These are phyloP conservation scores for Etheostoma cragini DNA, from an alignment of 2,113 vertebrate genomes.

Conservation along the genomic window DNA sequence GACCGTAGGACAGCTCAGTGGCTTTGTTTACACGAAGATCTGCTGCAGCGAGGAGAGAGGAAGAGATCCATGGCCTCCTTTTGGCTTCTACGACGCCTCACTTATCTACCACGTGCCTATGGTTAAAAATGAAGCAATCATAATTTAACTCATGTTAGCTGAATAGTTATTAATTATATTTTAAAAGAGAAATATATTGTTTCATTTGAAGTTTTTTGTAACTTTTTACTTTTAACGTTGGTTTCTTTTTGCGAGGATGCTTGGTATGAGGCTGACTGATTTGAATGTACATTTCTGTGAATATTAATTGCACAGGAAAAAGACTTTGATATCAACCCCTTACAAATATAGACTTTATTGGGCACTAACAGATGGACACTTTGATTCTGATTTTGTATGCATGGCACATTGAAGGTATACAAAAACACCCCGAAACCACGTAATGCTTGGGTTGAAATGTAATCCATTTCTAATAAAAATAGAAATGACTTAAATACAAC, in stretches of 20 bases:
- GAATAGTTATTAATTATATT: conserved; percentile 82
- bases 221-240: conserved; percentile 80
- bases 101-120: conserved; percentile 86
- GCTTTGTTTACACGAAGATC: conserved; percentile 80
- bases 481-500: conserved; percentile 64
- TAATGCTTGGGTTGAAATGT: conserved; percentile 73
- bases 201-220: conserved; percentile 82
- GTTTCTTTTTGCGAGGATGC: conserved; percentile 64
- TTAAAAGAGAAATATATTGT: conserved; percentile 81
- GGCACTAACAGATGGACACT: conserved; percentile 74
- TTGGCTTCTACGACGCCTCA: conserved; percentile 74
- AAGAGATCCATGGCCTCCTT: conserved; percentile 49
- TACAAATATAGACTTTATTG: conserved; percentile 72
- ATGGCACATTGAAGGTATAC: conserved; percentile 70
- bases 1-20: conserved; percentile 58
- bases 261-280: conserved; percentile 78
- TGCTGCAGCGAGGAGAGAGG: conserved; percentile 51
- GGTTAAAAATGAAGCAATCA: conserved; percentile 84
- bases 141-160: conserved; percentile 83
- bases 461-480: conserved; percentile 84
- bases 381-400: conserved; percentile 82
- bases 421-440: conserved; percentile 19
- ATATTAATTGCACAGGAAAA: conserved; percentile 83
- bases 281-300: conserved; percentile 87
- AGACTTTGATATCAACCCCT: conserved; percentile 80